These are phyloP conservation scores for Pantala flavescens DNA, from an alignment of 1,140 invertebrate genomes.

Conservation along the genomic window DNA sequence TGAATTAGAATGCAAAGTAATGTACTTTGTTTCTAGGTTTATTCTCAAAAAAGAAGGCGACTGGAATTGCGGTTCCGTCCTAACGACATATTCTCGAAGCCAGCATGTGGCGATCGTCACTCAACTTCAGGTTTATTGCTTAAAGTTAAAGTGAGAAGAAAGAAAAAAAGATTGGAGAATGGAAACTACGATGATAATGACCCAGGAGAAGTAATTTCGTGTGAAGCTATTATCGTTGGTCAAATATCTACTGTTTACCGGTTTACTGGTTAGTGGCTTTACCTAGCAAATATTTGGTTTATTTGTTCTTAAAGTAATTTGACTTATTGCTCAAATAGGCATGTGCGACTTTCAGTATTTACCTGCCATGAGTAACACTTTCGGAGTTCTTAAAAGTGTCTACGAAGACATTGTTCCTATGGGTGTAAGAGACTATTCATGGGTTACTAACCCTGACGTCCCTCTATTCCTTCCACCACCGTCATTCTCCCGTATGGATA, in stretches of 20 bases:
- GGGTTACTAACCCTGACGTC: constrained; percentile 43
- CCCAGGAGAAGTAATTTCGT: not conserved
- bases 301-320: no score
- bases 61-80: constrained; percentile 71
- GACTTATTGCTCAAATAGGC: constrained; percentile 36
- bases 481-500: constrained; percentile 67
- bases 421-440: constrained; percentile 45
- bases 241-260: not conserved
- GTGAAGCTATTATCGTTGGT: not conserved
- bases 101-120: constrained; percentile 56
- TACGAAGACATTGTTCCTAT: constrained; percentile 55
- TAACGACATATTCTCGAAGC: constrained; percentile 74
- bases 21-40: constrained; percentile 27
- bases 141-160: constrained; percentile 53
- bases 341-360: constrained; percentile 86
- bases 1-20: no score
- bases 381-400: constrained; percentile 42
- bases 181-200: not conserved
- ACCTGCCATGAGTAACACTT: constrained; percentile 40
- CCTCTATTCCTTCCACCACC: constrained; percentile 63
- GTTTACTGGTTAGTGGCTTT: not conserved
- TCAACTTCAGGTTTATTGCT: constrained; percentile 58
- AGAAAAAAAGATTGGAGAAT: constrained; percentile 19
- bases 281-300: no score
- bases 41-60: constrained; percentile 45